A percentile compares a stretch with the other conserved stretches of the same genome.
Conservation (phyloP, 2,113 vertebrate genomes). For the Clarias macrocephalus region DNA sequence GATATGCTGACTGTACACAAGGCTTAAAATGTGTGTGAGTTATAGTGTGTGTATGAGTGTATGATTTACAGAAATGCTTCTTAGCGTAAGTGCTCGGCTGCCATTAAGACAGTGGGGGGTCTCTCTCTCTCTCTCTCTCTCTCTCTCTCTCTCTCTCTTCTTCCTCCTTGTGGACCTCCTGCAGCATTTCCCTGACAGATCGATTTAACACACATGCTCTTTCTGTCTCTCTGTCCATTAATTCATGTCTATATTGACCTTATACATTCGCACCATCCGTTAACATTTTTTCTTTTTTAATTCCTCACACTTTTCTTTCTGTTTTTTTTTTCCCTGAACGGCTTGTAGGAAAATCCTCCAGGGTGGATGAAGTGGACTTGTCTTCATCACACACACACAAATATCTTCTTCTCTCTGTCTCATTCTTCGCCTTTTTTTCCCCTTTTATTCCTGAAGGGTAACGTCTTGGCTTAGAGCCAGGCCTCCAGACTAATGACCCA, state of each 20-base stretch:
- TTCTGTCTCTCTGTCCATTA: conserved; percentile 19
- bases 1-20: conserved; percentile 8
- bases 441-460: conserved; percentile 31
- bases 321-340: not conserved
- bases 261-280: not conserved
- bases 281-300: not conserved
- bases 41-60: not conserved
- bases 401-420: not conserved
- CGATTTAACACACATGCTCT: conserved; percentile 43
- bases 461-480: conserved; percentile 21
- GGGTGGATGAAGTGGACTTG: conserved; percentile 9
- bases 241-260: conserved; percentile 1
- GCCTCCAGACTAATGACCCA: conserved; percentile 40
- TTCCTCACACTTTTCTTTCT: not conserved
- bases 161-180: conserved; percentile 35
- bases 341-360: conserved; percentile 24
- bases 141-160: not conserved
- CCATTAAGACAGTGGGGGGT: conserved; percentile 36
- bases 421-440: not conserved
- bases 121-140: not conserved
- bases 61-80: conserved; percentile 40
- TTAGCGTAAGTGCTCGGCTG: conserved; percentile 49
- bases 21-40: not conserved
- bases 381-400: conserved; percentile 7
- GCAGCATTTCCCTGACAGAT: conserved; percentile 48